Evolutionary conservation across 2,797 vertebrate genomes (phyloP).

Genomic region (Hippocampus kuda): DNA sequence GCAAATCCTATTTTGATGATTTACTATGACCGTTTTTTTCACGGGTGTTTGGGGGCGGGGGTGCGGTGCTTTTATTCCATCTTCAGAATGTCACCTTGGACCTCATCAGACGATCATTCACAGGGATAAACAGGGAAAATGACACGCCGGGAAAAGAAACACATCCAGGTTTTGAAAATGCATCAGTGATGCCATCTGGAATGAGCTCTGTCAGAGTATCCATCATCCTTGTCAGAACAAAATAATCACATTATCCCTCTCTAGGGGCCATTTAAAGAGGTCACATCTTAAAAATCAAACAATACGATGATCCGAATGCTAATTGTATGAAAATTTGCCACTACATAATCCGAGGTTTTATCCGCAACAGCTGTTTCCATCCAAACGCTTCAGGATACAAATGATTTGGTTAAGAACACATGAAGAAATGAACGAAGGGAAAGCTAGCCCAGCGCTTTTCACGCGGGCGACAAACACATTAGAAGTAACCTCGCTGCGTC

Average conservation of each 20-base stretch:
- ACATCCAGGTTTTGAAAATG: slow-evolving; percentile 24
- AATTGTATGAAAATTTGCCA: slow-evolving; percentile 2
- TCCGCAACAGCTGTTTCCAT: background rate
- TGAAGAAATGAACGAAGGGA: background rate
- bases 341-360: background rate
- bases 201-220: slow-evolving; percentile 47
- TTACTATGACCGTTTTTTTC: slow-evolving; percentile 10
- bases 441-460: background rate
- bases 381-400: background rate
- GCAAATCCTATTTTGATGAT: slow-evolving; percentile 25
- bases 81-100: slow-evolving; percentile 32
- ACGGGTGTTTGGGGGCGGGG: background rate
- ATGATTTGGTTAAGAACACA: background rate
- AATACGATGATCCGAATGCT: slow-evolving; percentile 29
- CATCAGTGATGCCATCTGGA: slow-evolving; percentile 28
- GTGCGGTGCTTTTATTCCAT: slow-evolving; percentile 13
- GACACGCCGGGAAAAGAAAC: background rate
- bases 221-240: slow-evolving; percentile 55
- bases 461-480: slow-evolving; percentile 42
- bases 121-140: slow-evolving; percentile 15
- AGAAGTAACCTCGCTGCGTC: slow-evolving; percentile 45
- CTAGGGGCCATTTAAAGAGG: slow-evolving; percentile 20
- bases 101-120: slow-evolving; percentile 24
- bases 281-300: slow-evolving; percentile 52
- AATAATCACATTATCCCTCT: slow-evolving; percentile 59